phyloP scores from a whole-genome alignment of 2,797 vertebrate species.

The Acestrorhynchus altus region DNA sequence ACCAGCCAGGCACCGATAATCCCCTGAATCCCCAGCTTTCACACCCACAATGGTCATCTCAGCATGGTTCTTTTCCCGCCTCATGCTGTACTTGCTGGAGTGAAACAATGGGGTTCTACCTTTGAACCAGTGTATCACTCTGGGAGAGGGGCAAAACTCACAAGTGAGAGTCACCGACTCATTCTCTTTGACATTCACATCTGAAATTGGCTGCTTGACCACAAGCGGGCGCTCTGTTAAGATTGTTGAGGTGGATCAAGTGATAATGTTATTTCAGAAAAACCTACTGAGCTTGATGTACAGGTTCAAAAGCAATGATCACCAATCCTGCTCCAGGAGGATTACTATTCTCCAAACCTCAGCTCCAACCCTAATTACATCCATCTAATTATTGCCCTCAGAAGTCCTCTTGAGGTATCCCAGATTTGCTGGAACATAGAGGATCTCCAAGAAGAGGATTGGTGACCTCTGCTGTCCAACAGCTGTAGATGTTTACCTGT shows the following conservation, averaged over 20 bases:
- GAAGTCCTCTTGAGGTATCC: no score
- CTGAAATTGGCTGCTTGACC: constrained; percentile 84
- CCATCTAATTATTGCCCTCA: no score
- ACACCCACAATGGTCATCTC: constrained; percentile 85
- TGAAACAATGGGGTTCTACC: constrained; percentile 79
- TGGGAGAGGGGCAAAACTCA: constrained; percentile 89
- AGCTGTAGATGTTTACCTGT: constrained; percentile 77
- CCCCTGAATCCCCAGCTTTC: constrained; percentile 80
- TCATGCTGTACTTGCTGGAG: constrained; percentile 86
- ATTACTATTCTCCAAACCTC: no score
- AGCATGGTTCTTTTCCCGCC: constrained; percentile 79
- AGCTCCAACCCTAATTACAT: no score
- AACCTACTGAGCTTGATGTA: no score
- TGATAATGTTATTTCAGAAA: neutral
- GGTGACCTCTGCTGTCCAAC: neutral
- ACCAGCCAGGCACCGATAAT: constrained; percentile 89
- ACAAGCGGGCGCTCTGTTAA: constrained; percentile 84
- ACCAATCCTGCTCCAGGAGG: no score
- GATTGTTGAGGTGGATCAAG: neutral
- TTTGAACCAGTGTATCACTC: constrained; percentile 91
- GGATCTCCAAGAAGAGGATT: no score
- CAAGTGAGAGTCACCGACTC: constrained; percentile 87
- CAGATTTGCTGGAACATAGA: no score
- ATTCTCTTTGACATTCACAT: constrained; percentile 83
- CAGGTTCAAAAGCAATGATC: no score